Base-by-base conservation (phyloP, 2,113 vertebrate species). In the Apistogramma diplotaenia region DNA sequence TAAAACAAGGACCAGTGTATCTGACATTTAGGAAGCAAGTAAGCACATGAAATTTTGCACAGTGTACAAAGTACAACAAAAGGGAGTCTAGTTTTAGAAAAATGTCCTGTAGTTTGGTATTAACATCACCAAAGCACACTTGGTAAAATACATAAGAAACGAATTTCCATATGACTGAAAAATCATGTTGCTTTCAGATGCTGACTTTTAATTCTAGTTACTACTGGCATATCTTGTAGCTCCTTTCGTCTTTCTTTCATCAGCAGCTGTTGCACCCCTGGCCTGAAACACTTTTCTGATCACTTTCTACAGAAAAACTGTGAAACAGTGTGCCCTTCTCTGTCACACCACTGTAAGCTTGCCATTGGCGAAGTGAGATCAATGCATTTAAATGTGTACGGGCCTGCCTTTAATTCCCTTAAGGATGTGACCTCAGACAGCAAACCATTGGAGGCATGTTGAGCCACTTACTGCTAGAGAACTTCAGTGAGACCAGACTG, bases 361-460 rank as follows among this genome's bases (percentile, higher is more conserved):
- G 89, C 93, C 91, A 51, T 83, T 78, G 88, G 94, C 89, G 43
- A 87, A 83, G 70, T 88, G 90, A 95, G 89, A 94, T 93, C 92
- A 93, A 89, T 89, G 89, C 82, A 80, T 89, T 91, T 89, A 87
- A 88, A 83, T 81, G 79, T 83, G 77, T 87, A 85, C 59, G 74
- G 81, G 87, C 76, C 94, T 95, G 93, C 83, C 88, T 94, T 93
- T 94, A 93, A 95, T 95, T 95, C 90, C 85, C 93, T 88, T 71
- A 78, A 95, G 94, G 94, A 95, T 94, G 88, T 96, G 94, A 96
- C 94, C 94, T 96, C 94, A 95, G 91, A 92, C 89, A 93, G 74
- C 87, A 89, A 91, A 91, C 86, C 91, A 93, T 86, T 79, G 86
- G 89, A 86, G 91, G 89, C 95, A 94, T 92, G 92, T 91, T 95